Base-by-base conservation (phyloP, 2,888 invertebrate genomes). In the Cylloceria caligata region DNA sequence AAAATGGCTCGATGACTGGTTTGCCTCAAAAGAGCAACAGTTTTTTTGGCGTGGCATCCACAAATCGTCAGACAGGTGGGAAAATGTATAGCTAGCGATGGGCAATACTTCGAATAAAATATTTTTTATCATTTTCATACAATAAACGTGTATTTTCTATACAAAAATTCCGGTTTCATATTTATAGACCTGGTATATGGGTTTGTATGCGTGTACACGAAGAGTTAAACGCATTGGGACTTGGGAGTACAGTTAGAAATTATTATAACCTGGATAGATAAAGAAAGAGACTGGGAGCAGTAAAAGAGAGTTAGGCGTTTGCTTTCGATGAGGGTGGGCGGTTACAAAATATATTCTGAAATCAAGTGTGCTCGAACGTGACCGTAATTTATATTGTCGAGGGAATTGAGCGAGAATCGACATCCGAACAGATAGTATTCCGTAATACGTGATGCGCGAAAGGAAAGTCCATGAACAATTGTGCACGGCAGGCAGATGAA, bases 351-450 rank as follows among this genome's bases (percentile, higher is more conserved):
- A 88, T 84, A 86, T 87, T 85, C 84, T 80, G 84, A 86, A 89
- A 89, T 88, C 88, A 88, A 87, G 86, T 84, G 86, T 82, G 69
- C 82, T 42, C 80, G 79, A 68, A 89, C 89, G 89, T 89, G 89
- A 89, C 85, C 85, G 88, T 88, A 89, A 89, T 89, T 85, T 72
- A 85, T 87, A 86, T 88, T 87, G 84, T 82, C 78, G 73, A 36
- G 52, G 16, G 49, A 49, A 57, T 55, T 30, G 45, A 71, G 71
- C 24, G 55, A 85, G 47, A 69, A 60, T 47, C 30, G 13, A 11
- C 45, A 16, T 39, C 42, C 19, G 24, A 9, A 6, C 9, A 42
- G 39, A 52, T 55, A 21, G 34, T 36, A 52, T 21, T 68, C 13
- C 34, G 30, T 9, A 57, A 57, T 57, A 39, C 19, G 52, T 34